These are phyloP conservation scores for Polietes domitor DNA, from an alignment of 2,888 invertebrate species.

Conservation along the genomic window DNA sequence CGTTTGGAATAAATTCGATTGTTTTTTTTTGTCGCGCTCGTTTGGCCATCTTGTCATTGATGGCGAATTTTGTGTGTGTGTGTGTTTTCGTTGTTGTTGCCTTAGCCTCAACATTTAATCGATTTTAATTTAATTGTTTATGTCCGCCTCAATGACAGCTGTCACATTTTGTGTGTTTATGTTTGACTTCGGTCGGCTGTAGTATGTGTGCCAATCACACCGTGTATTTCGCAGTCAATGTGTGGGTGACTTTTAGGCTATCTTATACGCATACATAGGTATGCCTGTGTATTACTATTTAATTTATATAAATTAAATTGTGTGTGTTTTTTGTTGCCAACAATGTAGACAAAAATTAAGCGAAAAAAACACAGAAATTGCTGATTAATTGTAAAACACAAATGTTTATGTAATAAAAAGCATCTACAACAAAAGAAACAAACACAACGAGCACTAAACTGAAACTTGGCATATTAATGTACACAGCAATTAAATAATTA, in stretches of 20 bases:
- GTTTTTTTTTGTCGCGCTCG: constrained; percentile 4
- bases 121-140: constrained; percentile 63
- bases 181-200: constrained; percentile 11
- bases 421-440: background rate
- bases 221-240: background rate
- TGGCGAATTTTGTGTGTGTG: constrained; percentile 3
- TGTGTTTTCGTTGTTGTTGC: constrained; percentile 13
- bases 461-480: background rate
- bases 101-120: constrained; percentile 46
- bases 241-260: constrained; percentile 46
- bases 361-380: background rate
- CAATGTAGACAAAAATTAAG: background rate
- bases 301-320: constrained; percentile 41
- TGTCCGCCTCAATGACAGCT: constrained; percentile 41
- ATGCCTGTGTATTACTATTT: constrained; percentile 18
- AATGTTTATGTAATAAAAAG: constrained; percentile 28
- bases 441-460: background rate
- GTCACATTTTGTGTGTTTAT: constrained; percentile 24
- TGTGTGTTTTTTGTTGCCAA: background rate
- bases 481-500: constrained; percentile 46
- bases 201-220: background rate
- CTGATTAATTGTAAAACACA: constrained; percentile 21
- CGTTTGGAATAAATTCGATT: constrained; percentile 17
- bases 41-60: constrained; percentile 28
- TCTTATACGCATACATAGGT: background rate